Percentiles rank a stretch among this genome's conserved stretches.
phyloP scores from a whole-genome alignment of 2,888 invertebrate species.

The Eilema caniola region DNA sequence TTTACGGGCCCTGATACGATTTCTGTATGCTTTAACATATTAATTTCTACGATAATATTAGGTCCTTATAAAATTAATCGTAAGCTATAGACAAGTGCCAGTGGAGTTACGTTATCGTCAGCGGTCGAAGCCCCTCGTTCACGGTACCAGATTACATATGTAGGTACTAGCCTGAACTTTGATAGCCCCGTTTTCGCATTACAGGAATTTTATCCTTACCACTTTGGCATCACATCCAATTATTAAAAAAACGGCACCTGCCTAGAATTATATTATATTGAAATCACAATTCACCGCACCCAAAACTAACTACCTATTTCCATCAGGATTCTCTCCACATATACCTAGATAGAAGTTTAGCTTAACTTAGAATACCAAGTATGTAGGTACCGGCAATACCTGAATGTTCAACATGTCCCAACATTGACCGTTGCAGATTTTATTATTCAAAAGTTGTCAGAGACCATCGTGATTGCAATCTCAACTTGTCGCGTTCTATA shows the following conservation, averaged over 20 bases:
- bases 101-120: conserved; percentile 71
- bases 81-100: conserved; percentile 43
- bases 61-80: conserved; percentile 58
- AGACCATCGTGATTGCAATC: conserved; percentile 71
- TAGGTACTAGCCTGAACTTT: conserved; percentile 73
- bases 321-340: conserved; percentile 31
- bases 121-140: conserved; percentile 80
- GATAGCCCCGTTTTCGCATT: conserved; percentile 73
- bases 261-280: conserved; percentile 6
- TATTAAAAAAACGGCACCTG: neutral
- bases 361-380: conserved; percentile 44
- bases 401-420: conserved; percentile 35
- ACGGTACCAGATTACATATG: conserved; percentile 75
- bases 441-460: conserved; percentile 72
- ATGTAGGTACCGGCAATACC: conserved; percentile 28
- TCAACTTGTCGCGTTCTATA: conserved; percentile 67
- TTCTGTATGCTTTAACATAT: conserved; percentile 32
- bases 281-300: conserved; percentile 20
- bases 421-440: conserved; percentile 63
- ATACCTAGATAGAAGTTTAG: conserved; percentile 26
- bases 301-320: conserved; percentile 26
- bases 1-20: neutral
- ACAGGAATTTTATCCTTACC: conserved; percentile 59
- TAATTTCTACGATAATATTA: conserved; percentile 53
- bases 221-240: conserved; percentile 32